phyloP scores from a whole-genome alignment of 1,140 invertebrate species.

The Geopemphigus sp. region DNA sequence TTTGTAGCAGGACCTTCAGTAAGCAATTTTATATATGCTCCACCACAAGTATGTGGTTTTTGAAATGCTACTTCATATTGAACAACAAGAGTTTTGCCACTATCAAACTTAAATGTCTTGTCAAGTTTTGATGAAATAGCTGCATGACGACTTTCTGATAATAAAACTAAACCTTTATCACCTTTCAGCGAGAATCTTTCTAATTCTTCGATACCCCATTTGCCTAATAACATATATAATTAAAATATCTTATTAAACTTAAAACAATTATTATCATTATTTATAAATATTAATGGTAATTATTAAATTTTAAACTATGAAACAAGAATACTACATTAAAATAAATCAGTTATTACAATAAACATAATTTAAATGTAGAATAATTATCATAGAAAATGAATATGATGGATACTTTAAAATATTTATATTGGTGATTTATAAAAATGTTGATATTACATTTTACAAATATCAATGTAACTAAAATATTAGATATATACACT shows the following conservation, averaged over 20 bases:
- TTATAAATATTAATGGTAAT: too few relatives aligned
- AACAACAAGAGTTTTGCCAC: constrained; percentile 80
- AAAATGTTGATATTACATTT: too few relatives aligned
- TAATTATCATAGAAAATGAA: too few relatives aligned
- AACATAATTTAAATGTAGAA: too few relatives aligned
- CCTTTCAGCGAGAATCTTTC: constrained; percentile 72
- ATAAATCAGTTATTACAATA: too few relatives aligned
- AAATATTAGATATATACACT: too few relatives aligned
- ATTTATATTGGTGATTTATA: too few relatives aligned
- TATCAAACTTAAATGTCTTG: constrained; percentile 80
- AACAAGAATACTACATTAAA: too few relatives aligned
- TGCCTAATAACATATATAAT: constrained; percentile 57
- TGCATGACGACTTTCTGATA: constrained; percentile 94
- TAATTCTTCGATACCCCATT: constrained; percentile 77
- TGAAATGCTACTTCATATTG: constrained; percentile 90
- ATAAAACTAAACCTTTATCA: constrained; percentile 86
- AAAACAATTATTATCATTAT: background rate
- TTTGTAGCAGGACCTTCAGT: constrained; percentile 65
- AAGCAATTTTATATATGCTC: constrained; percentile 94
- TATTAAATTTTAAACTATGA: too few relatives aligned
- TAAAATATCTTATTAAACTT: background rate
- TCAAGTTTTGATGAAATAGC: constrained; percentile 83
- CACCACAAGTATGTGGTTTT: constrained; percentile 98
- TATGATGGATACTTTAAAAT: too few relatives aligned
- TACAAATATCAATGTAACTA: too few relatives aligned